phyloP scores from a whole-genome alignment of 2,797 vertebrate genomes.

The Phoxinus dragarum region DNA sequence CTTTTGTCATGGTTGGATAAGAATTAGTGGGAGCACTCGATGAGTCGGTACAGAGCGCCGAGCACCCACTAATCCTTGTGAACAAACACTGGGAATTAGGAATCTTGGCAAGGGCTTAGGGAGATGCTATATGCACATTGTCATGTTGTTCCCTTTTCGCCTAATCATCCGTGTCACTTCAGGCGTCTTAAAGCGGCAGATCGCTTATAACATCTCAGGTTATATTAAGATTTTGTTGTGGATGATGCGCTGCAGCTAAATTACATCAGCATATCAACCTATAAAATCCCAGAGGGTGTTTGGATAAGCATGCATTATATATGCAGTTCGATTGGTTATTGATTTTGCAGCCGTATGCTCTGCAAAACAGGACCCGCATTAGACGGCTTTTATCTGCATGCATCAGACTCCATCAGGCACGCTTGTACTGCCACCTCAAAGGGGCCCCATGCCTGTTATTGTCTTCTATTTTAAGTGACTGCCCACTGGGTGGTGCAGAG shows the following conservation, averaged over 20 bases:
- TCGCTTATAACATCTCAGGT: conserved; percentile 49
- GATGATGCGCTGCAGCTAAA: conserved; percentile 22
- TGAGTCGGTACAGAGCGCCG: conserved; percentile 31
- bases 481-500: conserved; percentile 59
- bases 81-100: conserved; percentile 44
- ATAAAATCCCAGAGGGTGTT: conserved; percentile 25
- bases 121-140: conserved; percentile 42
- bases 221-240: conserved; percentile 41
- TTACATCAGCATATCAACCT: conserved; percentile 4
- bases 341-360: conserved; percentile 41
- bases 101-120: conserved; percentile 32
- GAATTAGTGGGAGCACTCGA: conserved; percentile 29
- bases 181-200: conserved; percentile 39
- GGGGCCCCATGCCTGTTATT: conserved; percentile 76
- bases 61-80: conserved; percentile 46
- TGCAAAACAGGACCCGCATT: conserved; percentile 19
- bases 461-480: conserved; percentile 76
- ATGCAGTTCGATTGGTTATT: conserved; percentile 48
- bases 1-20: conserved; percentile 46
- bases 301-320: conserved; percentile 26
- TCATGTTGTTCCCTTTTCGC: conserved; percentile 44
- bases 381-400: conserved; percentile 56
- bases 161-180: conserved; percentile 47
- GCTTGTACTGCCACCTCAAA: conserved; percentile 67
- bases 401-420: conserved; percentile 64